A percentile compares a stretch with the other conserved stretches of the same genome.
phyloP scores from a whole-genome alignment of 2,113 vertebrate species.

The Callocephalon fimbriatum region DNA sequence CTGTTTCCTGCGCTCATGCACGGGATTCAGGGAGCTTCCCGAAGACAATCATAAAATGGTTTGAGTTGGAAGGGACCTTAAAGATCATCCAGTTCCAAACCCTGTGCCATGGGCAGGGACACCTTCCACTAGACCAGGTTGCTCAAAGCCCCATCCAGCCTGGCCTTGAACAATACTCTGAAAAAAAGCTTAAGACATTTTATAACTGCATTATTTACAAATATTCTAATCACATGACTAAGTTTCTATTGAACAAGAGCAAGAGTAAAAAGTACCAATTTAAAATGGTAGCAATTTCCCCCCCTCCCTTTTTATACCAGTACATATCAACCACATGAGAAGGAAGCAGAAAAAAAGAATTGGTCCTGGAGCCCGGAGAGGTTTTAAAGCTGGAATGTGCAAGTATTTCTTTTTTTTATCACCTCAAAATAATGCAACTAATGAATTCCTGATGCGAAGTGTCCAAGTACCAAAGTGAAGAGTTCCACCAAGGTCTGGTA shows the following conservation, averaged over 20 bases:
- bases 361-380: too few species aligned
- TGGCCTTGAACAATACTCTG: background rate
- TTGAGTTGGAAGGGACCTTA: background rate
- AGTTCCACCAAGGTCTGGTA: background rate
- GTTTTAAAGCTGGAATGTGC: background rate
- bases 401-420: background rate
- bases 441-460: background rate
- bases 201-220: background rate
- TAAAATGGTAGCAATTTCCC: background rate
- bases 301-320: background rate
- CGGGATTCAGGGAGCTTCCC: accelerated
- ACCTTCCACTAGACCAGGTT: background rate
- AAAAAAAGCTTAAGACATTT: too few species aligned
- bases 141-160: background rate
- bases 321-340: background rate
- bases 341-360: background rate
- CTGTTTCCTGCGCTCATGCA: accelerated
- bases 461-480: background rate
- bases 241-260: background rate
- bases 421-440: background rate
- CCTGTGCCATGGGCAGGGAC: background rate
- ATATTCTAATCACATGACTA: accelerated
- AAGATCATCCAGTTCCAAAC: background rate
- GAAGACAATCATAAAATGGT: background rate
- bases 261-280: background rate